Evolutionary conservation across 1,140 invertebrate species (phyloP).

Genomic region (Sitobion miscanthi): DNA sequence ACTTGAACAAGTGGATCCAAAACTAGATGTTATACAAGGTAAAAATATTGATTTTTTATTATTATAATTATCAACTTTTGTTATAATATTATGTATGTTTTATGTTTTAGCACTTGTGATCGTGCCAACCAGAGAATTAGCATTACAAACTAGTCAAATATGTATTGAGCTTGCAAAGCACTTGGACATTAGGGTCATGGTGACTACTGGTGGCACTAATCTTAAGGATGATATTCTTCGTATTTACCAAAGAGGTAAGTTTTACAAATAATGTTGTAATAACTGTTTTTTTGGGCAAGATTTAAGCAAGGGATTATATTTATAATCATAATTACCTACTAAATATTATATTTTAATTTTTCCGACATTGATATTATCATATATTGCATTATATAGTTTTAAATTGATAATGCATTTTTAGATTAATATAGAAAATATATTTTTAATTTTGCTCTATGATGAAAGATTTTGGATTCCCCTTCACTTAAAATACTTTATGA

Average conservation of each 20-base stretch:
- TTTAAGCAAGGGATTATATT: neutral
- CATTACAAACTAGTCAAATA: slow-evolving; percentile 99
- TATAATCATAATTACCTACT: neutral
- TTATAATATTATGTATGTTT: neutral
- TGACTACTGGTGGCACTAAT: slow-evolving; percentile 98
- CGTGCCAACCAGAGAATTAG: slow-evolving; percentile 98
- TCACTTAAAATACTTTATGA: slow-evolving; percentile 1
- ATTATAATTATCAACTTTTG: neutral
- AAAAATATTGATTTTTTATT: slow-evolving; percentile 39
- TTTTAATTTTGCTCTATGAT: neutral
- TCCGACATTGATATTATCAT: neutral
- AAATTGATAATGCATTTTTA: neutral
- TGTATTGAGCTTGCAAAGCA: slow-evolving; percentile 98
- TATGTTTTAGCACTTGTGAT: slow-evolving; percentile 83
- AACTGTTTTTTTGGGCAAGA: neutral
- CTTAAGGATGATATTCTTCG: slow-evolving; percentile 99
- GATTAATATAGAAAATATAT: neutral
- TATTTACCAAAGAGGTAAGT: slow-evolving; percentile 92
- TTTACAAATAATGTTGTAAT: slow-evolving; percentile 51
- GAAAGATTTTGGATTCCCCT: slow-evolving; percentile 18
- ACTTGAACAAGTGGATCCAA: slow-evolving; percentile 91
- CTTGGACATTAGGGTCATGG: slow-evolving; percentile 95
- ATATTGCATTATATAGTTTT: neutral
- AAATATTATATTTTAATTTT: neutral
- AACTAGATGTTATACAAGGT: slow-evolving; percentile 89